Evolutionary conservation across 2,888 invertebrate species (phyloP).

Genomic region (Morinoia aosen): DNA sequence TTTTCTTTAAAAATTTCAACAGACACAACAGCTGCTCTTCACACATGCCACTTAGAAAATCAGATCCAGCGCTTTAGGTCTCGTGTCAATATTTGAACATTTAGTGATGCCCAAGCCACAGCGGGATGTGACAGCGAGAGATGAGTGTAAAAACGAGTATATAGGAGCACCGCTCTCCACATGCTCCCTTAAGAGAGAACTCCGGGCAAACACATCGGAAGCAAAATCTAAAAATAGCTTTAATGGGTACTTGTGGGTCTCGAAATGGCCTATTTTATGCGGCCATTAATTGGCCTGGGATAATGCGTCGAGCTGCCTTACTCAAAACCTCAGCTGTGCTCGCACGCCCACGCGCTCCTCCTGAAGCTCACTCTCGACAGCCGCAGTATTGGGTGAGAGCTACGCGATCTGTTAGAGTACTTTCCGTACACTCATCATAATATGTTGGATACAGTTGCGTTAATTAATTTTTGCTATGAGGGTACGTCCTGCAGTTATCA

Average conservation of each 20-base stretch:
- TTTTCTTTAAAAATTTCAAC: neutral
- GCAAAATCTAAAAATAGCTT: constrained; percentile 52
- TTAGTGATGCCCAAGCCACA: neutral
- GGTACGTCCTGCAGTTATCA: too few relatives aligned
- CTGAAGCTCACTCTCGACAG: neutral
- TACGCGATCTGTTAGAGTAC: too few relatives aligned
- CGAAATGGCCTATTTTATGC: constrained; percentile 49
- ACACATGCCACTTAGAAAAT: neutral
- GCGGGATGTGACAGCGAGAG: neutral
- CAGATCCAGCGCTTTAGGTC: neutral
- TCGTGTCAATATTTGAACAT: neutral
- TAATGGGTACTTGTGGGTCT: constrained; percentile 49
- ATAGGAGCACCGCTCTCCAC: neutral
- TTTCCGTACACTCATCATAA: too few relatives aligned
- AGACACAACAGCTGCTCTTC: neutral
- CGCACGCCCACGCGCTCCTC: neutral
- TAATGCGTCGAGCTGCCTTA: constrained; percentile 15
- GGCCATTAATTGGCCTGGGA: constrained; percentile 45
- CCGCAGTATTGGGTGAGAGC: neutral
- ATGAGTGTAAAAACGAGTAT: neutral
- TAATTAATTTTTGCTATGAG: too few relatives aligned
- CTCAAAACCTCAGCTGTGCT: constrained; percentile 45
- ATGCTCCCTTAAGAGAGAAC: constrained; percentile 46
- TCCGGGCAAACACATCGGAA: constrained; percentile 46
- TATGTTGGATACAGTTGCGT: too few relatives aligned